Evolutionary conservation across 2,113 vertebrate genomes (phyloP).

Genomic region (Tinamus guttatus): DNA sequence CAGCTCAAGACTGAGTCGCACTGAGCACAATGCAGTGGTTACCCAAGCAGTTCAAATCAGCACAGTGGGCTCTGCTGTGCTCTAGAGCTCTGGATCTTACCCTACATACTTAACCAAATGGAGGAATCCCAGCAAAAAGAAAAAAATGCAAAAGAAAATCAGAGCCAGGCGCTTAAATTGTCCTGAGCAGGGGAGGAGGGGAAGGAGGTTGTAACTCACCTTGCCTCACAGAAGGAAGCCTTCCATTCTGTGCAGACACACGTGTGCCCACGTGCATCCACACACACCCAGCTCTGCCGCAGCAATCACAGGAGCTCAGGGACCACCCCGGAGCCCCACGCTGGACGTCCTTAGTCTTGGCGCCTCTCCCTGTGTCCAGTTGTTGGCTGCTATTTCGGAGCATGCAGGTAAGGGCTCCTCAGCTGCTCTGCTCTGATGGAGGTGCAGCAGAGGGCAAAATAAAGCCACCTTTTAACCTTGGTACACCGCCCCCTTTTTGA

Average conservation of each 20-base stretch:
- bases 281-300: background rate
- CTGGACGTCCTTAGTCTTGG: background rate
- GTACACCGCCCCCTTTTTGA: background rate
- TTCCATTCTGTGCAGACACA: background rate
- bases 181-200: background rate
- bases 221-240: background rate
- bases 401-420: background rate
- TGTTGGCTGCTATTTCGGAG: background rate
- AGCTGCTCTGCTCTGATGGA: background rate
- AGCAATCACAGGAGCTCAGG: background rate
- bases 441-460: background rate
- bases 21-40: background rate
- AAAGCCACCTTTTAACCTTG: background rate
- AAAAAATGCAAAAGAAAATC: background rate
- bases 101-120: background rate
- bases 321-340: background rate
- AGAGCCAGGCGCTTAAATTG: background rate
- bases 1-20: background rate
- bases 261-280: rapidly evolving
- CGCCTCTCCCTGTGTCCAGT: background rate
- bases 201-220: background rate
- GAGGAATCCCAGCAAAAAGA: background rate
- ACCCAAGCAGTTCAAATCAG: background rate
- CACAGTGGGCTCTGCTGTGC: background rate
- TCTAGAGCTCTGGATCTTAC: background rate